Conservation (phyloP, 1,140 invertebrate genomes). For the Frieseomelitta varia region DNA sequence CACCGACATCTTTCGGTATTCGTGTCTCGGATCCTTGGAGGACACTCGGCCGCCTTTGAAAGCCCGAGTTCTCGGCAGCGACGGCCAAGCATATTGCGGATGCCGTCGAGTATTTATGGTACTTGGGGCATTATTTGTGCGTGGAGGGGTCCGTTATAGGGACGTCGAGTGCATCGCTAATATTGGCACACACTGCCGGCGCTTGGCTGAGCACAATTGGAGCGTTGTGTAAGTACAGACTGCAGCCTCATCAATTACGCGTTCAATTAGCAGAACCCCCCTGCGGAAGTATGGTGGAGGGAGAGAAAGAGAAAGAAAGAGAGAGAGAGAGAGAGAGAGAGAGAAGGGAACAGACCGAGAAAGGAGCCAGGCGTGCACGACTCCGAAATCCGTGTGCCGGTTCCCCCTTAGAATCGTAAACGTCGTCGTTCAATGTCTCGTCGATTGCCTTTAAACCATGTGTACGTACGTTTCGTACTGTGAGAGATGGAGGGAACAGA, state of each 20-base stretch:
- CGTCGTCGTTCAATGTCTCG: conserved; percentile 32
- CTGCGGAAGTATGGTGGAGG: conserved; percentile 8
- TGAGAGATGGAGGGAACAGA: too few species aligned
- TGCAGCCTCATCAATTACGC: conserved; percentile 76
- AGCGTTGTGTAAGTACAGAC: conserved; percentile 77
- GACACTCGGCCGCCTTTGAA: conserved; percentile 54
- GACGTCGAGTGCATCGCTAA: conserved; percentile 77
- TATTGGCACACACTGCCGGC: conserved; percentile 72
- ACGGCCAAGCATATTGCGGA: conserved; percentile 69
- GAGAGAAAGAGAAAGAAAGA: conserved; percentile 4
- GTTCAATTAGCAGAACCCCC: conserved; percentile 72
- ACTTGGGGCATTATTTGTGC: conserved; percentile 75
- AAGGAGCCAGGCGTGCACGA: conserved; percentile 17
- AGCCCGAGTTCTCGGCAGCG: conserved; percentile 25
- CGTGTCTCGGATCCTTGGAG: conserved; percentile 43
- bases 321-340: background rate
- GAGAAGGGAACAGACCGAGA: too few species aligned
- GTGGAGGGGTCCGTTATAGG: conserved; percentile 70
- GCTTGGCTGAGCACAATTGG: conserved; percentile 76
- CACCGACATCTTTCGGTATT: conserved; percentile 42
- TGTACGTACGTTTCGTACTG: too few species aligned
- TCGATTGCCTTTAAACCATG: conserved; percentile 30
- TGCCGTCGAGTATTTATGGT: conserved; percentile 76
- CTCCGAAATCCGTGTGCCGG: conserved; percentile 46
- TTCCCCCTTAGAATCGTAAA: conserved; percentile 37